phyloP scores from a whole-genome alignment of 2,888 invertebrate genomes.

The Cynaeus angustus region DNA sequence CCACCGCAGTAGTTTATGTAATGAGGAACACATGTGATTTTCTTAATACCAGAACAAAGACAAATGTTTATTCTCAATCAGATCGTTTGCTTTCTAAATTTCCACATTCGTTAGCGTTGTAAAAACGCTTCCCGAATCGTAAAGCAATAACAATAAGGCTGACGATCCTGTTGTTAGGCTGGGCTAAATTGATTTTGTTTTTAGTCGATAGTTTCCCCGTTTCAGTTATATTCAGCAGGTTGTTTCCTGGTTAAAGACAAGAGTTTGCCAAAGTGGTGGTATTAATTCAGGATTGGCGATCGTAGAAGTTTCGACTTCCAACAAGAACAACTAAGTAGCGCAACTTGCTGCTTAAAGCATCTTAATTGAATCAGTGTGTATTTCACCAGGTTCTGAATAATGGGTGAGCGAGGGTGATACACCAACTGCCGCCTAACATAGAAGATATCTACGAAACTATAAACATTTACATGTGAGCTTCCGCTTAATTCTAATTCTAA shows the following conservation, averaged over 20 bases:
- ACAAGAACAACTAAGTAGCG: constrained; percentile 49
- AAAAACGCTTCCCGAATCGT: constrained; percentile 14
- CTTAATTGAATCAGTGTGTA: constrained; percentile 53
- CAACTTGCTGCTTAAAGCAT: constrained; percentile 49
- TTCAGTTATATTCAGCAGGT: constrained; percentile 8
- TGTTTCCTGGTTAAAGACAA: constrained; percentile 41
- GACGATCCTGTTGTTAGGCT: too few relatives aligned
- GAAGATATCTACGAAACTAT: constrained; percentile 42
- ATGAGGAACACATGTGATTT: background rate
- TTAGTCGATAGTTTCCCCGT: constrained; percentile 5
- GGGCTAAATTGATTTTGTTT: constrained; percentile 1
- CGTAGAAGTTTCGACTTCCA: constrained; percentile 47
- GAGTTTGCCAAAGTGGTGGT: constrained; percentile 49
- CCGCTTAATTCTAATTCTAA: constrained; percentile 42
- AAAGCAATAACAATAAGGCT: constrained; percentile 17
- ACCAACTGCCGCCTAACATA: constrained; percentile 39
- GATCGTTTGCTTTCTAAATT: background rate
- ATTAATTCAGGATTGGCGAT: constrained; percentile 52
- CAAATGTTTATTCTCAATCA: constrained; percentile 14
- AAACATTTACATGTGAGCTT: constrained; percentile 44
- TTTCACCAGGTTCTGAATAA: constrained; percentile 52
- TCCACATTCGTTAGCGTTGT: constrained; percentile 16
- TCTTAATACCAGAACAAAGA: background rate
- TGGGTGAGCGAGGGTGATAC: constrained; percentile 37
- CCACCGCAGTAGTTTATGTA: background rate